phyloP scores from a whole-genome alignment of 2,888 invertebrate species.

The Drosophila histrio region DNA sequence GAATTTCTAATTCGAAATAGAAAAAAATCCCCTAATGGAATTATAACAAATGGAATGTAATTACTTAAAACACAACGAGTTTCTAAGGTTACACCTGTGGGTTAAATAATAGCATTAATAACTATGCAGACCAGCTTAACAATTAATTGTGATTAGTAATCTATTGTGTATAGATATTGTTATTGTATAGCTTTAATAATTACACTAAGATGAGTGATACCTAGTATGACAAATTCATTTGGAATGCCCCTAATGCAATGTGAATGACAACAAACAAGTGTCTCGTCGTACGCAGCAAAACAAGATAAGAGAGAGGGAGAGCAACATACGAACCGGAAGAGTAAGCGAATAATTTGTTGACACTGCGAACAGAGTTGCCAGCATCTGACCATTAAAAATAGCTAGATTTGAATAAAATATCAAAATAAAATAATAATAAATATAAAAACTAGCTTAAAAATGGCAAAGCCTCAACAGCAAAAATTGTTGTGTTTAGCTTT shows the following conservation, averaged over 20 bases:
- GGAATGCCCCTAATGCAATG: background rate
- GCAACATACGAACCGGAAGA: no score
- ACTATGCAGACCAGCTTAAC: background rate
- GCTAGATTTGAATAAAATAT: no score
- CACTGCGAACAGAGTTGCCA: no score
- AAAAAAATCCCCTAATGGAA: background rate
- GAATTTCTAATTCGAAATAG: background rate
- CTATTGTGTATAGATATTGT: background rate
- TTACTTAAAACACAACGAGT: background rate
- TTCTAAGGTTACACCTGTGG: conserved; percentile 2
- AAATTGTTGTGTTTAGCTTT: no score
- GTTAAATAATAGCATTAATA: conserved; percentile 1
- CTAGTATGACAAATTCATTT: background rate
- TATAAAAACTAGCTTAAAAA: no score
- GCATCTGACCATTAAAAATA: no score
- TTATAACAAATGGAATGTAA: conserved; percentile 13
- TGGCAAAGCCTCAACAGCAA: no score
- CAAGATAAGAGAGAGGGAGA: background rate
- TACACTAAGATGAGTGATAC: background rate
- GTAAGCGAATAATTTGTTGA: background rate
- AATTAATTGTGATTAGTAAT: background rate
- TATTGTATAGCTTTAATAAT: background rate
- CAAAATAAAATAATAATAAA: no score
- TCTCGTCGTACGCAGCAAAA: background rate
- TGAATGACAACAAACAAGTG: background rate